A percentile compares a stretch with the other conserved stretches of the same genome.
phyloP scores from a whole-genome alignment of 2,888 invertebrate genomes.

The Hypercompe scribonia region DNA sequence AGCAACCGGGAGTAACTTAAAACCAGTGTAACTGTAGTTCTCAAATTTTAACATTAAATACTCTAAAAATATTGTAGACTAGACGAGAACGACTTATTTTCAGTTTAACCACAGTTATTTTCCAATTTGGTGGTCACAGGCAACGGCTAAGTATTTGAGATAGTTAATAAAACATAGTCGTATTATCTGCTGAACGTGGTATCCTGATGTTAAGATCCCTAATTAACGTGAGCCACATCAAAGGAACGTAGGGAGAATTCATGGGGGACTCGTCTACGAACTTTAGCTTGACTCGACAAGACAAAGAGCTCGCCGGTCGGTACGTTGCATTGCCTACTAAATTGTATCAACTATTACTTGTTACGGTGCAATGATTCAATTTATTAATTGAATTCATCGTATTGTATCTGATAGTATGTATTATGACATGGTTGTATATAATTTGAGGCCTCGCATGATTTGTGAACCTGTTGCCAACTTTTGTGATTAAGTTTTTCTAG shows the following conservation, averaged over 20 bases:
- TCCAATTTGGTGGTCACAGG: constrained; percentile 13
- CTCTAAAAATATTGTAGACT: constrained; percentile 42
- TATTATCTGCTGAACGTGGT: constrained; percentile 47
- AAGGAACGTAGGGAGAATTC: constrained; percentile 55
- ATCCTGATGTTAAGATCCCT: constrained; percentile 54
- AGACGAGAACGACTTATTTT: not conserved
- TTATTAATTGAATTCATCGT: not conserved
- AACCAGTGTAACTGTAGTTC: constrained; percentile 56
- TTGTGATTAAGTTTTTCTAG: not conserved
- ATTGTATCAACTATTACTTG: constrained; percentile 31
- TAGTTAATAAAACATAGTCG: constrained; percentile 52
- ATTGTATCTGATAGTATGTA: no score
- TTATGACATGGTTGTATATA: not conserved
- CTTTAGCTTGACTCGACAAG: constrained; percentile 65
- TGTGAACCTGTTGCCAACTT: not conserved
- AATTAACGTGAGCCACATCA: constrained; percentile 64
- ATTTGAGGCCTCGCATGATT: constrained; percentile 12
- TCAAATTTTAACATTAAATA: constrained; percentile 53
- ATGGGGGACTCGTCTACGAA: constrained; percentile 67
- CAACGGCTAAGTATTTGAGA: constrained; percentile 41
- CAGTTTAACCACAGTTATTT: constrained; percentile 19
- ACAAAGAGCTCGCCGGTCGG: constrained; percentile 55
- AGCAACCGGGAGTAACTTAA: constrained; percentile 64
- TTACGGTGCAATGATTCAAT: constrained; percentile 14
- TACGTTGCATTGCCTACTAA: constrained; percentile 52